A percentile compares a stretch with the other conserved stretches of the same genome.
These are phyloP conservation scores for Lemur catta DNA, from an alignment of 2,797 vertebrate genomes.

Conservation along the genomic window DNA sequence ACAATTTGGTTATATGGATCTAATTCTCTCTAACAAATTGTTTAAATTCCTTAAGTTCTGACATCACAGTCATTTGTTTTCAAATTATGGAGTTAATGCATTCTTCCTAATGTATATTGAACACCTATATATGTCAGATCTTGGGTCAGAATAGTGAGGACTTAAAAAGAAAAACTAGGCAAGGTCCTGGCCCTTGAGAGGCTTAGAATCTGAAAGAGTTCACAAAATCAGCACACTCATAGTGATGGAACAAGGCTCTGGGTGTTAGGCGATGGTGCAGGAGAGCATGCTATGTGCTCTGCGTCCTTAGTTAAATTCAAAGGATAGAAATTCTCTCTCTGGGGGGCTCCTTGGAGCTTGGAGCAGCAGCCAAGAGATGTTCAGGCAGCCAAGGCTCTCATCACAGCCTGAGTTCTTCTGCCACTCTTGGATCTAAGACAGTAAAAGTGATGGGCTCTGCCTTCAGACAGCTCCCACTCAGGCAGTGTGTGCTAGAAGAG, in stretches of 20 bases:
- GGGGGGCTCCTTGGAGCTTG: not conserved
- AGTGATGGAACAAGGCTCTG: not conserved
- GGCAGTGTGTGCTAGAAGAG: not conserved
- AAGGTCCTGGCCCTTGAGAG: not conserved
- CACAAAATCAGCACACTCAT: not conserved
- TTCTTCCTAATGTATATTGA: not conserved
- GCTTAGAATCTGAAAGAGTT: not conserved
- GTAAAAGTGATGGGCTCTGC: not conserved
- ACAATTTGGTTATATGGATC: not conserved
- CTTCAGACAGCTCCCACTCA: not conserved
- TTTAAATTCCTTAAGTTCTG: constrained; percentile 1
- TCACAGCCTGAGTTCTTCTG: not conserved
- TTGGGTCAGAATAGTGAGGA: not conserved
- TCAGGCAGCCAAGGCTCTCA: not conserved
- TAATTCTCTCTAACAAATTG: constrained; percentile 9
- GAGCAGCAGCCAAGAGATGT: not conserved
- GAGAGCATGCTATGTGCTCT: not conserved
- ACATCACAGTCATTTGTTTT: not conserved
- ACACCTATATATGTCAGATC: not conserved
- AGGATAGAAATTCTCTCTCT: not conserved
- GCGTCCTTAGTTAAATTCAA: not conserved
- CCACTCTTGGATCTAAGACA: not conserved
- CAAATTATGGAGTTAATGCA: not conserved
- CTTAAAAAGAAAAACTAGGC: not conserved
- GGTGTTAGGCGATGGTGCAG: not conserved